A percentile compares a stretch with the other conserved stretches of the same genome.
phyloP scores from a whole-genome alignment of 2,888 invertebrate genomes.

The Strigamia crassipes region DNA sequence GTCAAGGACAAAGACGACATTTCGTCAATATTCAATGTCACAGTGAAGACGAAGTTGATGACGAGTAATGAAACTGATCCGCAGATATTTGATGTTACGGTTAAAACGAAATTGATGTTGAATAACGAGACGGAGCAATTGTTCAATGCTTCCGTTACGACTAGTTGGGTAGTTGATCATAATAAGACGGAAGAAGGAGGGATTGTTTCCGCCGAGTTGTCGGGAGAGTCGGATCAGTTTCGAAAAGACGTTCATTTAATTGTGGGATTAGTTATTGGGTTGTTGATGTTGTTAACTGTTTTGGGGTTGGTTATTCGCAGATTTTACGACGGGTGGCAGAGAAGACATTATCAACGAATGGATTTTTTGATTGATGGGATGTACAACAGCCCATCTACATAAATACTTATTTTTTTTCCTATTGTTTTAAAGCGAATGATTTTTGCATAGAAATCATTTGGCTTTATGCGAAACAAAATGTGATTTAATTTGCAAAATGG shows the following conservation, averaged over 20 bases:
- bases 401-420: neutral
- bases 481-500: neutral
- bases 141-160: neutral
- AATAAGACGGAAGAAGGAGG: neutral
- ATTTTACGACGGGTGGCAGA: constrained; percentile 82
- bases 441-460: neutral
- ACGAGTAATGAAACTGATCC: neutral
- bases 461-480: neutral
- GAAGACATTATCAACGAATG: constrained; percentile 83
- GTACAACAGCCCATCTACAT: constrained; percentile 62
- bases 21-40: neutral
- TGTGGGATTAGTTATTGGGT: constrained; percentile 67
- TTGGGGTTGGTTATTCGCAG: constrained; percentile 66
- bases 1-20: neutral
- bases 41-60: neutral
- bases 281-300: constrained; percentile 51
- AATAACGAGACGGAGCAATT: neutral
- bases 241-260: constrained; percentile 68
- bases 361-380: constrained; percentile 87
- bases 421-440: neutral
- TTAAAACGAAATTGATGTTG: neutral
- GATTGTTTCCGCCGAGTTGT: neutral
- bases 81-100: neutral
- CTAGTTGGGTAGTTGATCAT: neutral
- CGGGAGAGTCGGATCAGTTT: neutral